Percentiles rank a stretch among this genome's conserved stretches.
Conservation (phyloP, 92 coral and sea anemone genomes). For the Epizoanthus scotinus region DNA sequence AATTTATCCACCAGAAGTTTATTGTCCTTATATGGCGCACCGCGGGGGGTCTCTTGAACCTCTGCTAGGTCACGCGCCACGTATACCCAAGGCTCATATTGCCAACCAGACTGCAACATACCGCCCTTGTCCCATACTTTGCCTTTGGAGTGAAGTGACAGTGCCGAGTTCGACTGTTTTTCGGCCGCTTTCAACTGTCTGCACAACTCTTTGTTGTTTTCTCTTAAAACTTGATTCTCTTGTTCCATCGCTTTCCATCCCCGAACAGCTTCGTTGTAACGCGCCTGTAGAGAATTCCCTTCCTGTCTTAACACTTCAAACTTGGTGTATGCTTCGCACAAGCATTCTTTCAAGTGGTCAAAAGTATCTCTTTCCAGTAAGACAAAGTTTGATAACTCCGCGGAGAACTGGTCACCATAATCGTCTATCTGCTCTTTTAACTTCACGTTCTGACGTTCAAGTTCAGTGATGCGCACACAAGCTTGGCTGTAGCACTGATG, state of each 20-base stretch:
- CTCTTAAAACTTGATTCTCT: conserved; percentile 29
- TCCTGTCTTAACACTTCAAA: conserved; percentile 37
- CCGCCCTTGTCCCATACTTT: conserved; percentile 16
- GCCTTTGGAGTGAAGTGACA: conserved; percentile 19
- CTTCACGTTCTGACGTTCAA: conserved; percentile 30
- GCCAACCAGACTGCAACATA: neutral
- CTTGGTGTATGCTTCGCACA: conserved; percentile 37
- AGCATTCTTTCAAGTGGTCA: conserved; percentile 32
- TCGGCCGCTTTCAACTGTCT: conserved; percentile 31
- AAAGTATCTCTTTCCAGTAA: conserved; percentile 31
- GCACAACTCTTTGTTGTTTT: conserved; percentile 26
- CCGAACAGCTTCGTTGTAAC: conserved; percentile 24
- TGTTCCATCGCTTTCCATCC: conserved; percentile 28
- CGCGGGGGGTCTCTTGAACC: neutral
- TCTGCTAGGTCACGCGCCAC: conserved; percentile 25
- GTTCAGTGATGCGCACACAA: conserved; percentile 23
- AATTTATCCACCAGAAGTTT: neutral
- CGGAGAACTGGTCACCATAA: conserved; percentile 27
- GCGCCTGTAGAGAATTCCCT: conserved; percentile 12
- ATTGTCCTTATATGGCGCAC: neutral
- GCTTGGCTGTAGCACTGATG: conserved; percentile 36
- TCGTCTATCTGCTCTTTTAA: conserved; percentile 33
- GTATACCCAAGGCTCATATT: conserved; percentile 2
- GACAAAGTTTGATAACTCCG: conserved; percentile 23
- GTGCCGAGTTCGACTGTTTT: neutral